phyloP scores from a whole-genome alignment of 2,113 vertebrate species.

The Mus spicilegus region DNA sequence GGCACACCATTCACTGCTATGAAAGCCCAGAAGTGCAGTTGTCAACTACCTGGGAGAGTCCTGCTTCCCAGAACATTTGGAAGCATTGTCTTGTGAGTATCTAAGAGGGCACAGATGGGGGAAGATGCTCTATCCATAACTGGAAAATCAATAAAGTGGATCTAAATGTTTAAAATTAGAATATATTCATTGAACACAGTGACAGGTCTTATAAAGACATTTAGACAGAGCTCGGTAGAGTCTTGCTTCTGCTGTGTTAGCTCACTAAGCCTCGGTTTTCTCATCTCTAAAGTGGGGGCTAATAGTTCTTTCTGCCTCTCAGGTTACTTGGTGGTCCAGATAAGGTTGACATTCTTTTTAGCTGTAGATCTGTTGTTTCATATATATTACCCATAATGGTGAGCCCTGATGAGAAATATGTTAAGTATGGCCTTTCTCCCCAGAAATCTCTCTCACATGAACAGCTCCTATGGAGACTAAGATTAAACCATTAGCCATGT shows the following conservation, averaged over 20 bases:
- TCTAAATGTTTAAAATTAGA: background rate
- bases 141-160: background rate
- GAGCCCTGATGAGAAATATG: background rate
- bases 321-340: background rate
- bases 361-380: background rate
- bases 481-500: background rate
- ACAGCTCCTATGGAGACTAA: background rate
- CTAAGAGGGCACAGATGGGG: background rate
- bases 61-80: background rate
- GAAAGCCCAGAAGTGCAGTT: background rate
- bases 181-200: background rate
- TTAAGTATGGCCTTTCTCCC: background rate
- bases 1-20: accelerated
- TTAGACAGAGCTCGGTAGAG: background rate
- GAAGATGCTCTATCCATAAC: background rate
- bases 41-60: background rate
- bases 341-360: background rate
- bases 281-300: background rate
- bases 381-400: background rate
- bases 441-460: background rate
- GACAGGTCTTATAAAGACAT: background rate
- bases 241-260: background rate
- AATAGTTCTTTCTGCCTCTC: background rate
- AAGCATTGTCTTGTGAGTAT: background rate
- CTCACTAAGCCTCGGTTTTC: background rate